These are phyloP conservation scores for Pycnonotus jocosus DNA, from an alignment of 2,113 vertebrate genomes.

Conservation along the genomic window DNA sequence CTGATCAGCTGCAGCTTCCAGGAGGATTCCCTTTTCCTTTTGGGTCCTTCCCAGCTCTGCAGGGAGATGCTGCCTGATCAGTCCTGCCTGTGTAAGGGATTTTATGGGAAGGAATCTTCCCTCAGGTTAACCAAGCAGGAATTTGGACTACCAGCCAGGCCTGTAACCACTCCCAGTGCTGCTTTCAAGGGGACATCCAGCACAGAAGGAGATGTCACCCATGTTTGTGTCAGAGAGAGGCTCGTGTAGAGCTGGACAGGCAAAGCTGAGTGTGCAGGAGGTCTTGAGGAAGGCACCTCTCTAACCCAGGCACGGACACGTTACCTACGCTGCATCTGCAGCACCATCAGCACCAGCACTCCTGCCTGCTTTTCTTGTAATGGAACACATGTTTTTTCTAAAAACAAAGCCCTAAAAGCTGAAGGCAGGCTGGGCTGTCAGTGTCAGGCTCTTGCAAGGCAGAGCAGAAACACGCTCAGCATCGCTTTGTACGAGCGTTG, in stretches of 20 bases:
- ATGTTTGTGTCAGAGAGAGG: background rate
- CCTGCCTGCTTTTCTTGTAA: background rate
- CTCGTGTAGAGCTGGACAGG: rapidly evolving
- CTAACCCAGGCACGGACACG: background rate
- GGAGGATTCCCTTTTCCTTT: background rate
- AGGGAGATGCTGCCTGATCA: background rate
- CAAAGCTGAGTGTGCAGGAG: background rate
- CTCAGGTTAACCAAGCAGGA: background rate
- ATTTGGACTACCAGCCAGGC: background rate
- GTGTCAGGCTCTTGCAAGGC: background rate
- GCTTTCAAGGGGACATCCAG: background rate
- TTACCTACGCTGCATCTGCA: background rate
- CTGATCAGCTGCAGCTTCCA: background rate
- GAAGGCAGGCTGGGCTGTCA: background rate
- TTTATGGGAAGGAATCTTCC: background rate
- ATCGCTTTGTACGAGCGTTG: background rate
- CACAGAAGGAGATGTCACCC: background rate
- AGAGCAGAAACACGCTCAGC: rapidly evolving
- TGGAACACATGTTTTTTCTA: background rate
- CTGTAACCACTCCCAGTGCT: background rate
- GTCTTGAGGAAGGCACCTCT: background rate
- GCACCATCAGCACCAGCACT: background rate
- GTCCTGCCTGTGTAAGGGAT: background rate
- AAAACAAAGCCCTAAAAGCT: background rate
- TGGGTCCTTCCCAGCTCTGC: background rate